Base-by-base conservation (phyloP, 2,888 invertebrate species). In the Lamproptera curius region DNA sequence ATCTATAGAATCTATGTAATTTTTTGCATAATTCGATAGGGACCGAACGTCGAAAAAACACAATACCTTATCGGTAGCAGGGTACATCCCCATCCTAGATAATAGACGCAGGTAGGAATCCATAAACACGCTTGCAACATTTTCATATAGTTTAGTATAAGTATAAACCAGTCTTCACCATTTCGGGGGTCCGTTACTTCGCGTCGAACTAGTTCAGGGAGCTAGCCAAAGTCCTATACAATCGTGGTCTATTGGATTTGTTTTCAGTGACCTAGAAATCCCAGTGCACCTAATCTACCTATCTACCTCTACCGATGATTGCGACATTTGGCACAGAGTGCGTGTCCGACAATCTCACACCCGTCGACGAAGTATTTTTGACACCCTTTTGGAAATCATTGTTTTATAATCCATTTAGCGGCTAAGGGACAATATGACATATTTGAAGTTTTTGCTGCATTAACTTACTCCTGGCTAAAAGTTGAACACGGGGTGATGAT, bases 151-250 rank as follows among this genome's bases (percentile, higher is more conserved):
- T 54, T 61, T 54, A 2, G 23, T 26, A 56, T 53, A 67, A 57
- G 67, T 71, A 65, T 37, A 40, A 52, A 38, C 43, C 44, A 28
- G n/a, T n/a, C 10, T 14, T 4, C 0, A 0, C 1, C 2, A 1
- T 2, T 2, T 0, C 2, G 8, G 67, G 83, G 70, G 85, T 86
- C 85, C 84, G 74, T 82, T 67, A 82, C 86, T 84, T 67, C 83
- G 73, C 76, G 76, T 76, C 64, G 36, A 76, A 65, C 75, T 79
- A 83, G 85, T 73, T 1, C 1, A 16, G 35, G 74, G 80, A 78
- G 70, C 85, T 83, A 78, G 74, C 47, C 51, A 53, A 54, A 77
- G 3, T 80, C 75, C 70, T 55, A 54, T 31, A 43, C 44, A 46
- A 46, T 35, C 31, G 34, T 42, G 54, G 57, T 54, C 15, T n/a